These are phyloP conservation scores for Stomorhina lunata DNA, from an alignment of 2,888 invertebrate genomes.

Conservation along the genomic window DNA sequence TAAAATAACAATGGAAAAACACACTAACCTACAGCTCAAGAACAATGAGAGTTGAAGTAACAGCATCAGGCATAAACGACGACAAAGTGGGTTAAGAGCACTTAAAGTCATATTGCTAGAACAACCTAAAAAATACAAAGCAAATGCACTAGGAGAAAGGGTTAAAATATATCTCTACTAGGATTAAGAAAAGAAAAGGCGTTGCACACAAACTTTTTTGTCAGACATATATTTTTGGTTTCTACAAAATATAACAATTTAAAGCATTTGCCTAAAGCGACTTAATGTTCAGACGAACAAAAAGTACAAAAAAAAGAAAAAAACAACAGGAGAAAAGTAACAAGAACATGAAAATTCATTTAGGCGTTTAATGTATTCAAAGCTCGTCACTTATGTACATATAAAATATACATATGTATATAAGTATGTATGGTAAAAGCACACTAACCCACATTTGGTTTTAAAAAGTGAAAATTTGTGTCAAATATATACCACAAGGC, in stretches of 20 bases:
- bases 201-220: neutral
- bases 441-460: too few species aligned
- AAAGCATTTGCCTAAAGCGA: neutral
- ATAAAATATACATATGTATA: too few species aligned
- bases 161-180: neutral
- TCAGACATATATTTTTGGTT: neutral
- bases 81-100: constrained; percentile 62
- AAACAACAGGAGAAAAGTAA: neutral
- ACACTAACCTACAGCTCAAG: neutral
- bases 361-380: neutral
- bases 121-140: constrained; percentile 7
- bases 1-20: constrained; percentile 12
- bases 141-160: constrained; percentile 10
- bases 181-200: neutral
- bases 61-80: constrained; percentile 37
- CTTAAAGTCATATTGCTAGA: constrained; percentile 59
- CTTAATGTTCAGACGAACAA: neutral
- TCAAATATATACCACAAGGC: too few species aligned
- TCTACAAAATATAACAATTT: neutral
- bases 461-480: too few species aligned
- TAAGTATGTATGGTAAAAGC: too few species aligned
- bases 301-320: neutral
- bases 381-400: too few species aligned
- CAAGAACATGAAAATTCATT: neutral
- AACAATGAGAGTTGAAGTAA: constrained; percentile 39